Base-by-base conservation (phyloP, 37 sponge, comb jelly and placozoan genomes). In the Petrosia ficiformis region DNA sequence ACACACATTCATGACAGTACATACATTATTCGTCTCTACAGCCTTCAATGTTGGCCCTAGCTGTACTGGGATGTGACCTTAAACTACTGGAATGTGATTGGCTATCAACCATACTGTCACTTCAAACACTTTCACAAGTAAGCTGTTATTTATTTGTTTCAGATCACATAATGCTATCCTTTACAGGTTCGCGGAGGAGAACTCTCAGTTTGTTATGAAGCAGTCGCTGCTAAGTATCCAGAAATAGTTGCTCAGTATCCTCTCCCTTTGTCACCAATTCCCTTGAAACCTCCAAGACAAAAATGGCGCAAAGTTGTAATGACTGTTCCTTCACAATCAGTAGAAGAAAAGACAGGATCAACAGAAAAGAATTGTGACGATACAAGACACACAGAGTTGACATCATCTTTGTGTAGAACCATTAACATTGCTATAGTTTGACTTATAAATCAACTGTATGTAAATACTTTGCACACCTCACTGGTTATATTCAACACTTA, bases 151-250 rank as follows among this genome's bases (percentile, higher is more conserved):
- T n/a, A 22, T 22, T 22, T n/a, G 5, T 61, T 61, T 61, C 26
- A n/a, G 6, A 5, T 61, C 11, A 61, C 63, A 26, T 14, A 48
- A 48, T 48, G 14, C 22, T 60, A 1, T 16, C 57, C 35, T 36
- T 28, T 24, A 61, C 65, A 79, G 42, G 43, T 86, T 2, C 40
- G 64, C 42, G 80, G 80, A 14, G 80, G 80, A 32, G 76, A 79
- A 36, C 70, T 86, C 40, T 86, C 86, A 29, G 60, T 86, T 24
- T 86, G 86, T 39, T 86, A 80, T 54, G 86, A 86, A 75, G 75
- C 80, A 30, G 80, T 86, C 24, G 71, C 76, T 31, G 59, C 86
- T 0, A 38, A 74, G 59, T 86, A 80, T 54, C 42, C 75, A 22
- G 8, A 70, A 48, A 19, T 19, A 8, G 8, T 48, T 48, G 54